phyloP scores from a whole-genome alignment of 2,113 vertebrate genomes.

The Salvelinus fontinalis region DNA sequence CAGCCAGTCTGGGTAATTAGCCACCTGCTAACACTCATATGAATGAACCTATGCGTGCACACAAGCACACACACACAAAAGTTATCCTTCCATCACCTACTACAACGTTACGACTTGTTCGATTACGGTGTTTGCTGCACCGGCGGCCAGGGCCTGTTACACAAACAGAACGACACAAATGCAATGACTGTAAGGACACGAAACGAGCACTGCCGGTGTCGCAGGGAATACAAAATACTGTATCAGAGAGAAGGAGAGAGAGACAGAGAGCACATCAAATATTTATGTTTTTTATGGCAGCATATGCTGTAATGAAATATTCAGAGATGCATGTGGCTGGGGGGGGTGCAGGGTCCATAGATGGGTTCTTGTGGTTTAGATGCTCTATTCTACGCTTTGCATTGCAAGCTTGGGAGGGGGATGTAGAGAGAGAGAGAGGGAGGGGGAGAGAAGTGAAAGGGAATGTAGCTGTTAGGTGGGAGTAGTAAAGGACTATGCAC shows the following conservation, averaged over 20 bases:
- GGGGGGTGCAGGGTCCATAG: conserved; percentile 5
- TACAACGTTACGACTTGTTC: conserved; percentile 45
- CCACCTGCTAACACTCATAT: conserved; percentile 47
- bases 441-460: no score
- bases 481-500: no score
- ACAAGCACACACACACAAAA: no score
- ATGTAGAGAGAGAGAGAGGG: no score
- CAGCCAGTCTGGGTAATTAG: conserved; percentile 49
- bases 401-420: neutral
- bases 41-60: no score
- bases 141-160: conserved; percentile 30
- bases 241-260: conserved; percentile 27
- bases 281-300: conserved; percentile 63
- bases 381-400: conserved; percentile 16
- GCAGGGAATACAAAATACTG: conserved; percentile 51
- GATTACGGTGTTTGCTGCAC: conserved; percentile 30
- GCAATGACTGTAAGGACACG: conserved; percentile 31
- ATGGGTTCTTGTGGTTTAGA: neutral
- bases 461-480: no score
- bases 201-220: neutral
- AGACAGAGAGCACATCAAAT: conserved; percentile 56
- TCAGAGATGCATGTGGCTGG: conserved; percentile 12
- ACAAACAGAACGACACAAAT: conserved; percentile 37
- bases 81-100: neutral
- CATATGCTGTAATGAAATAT: conserved; percentile 50